Conservation (phyloP, 2,113 vertebrate species). For the Pangasianodon hypophthalmus region DNA sequence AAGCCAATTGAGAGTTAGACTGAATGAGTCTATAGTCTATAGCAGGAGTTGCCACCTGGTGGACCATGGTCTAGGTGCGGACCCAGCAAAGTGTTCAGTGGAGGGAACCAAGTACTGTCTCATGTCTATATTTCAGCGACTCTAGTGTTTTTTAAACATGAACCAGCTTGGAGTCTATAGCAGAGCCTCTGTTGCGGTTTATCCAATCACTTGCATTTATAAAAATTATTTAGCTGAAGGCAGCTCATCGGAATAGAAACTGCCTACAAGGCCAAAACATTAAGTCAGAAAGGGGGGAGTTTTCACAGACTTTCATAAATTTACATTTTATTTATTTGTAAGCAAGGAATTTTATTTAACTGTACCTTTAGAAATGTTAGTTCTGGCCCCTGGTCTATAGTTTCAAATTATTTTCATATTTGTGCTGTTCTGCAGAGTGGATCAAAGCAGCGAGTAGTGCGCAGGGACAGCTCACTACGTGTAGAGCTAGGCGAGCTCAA, state of each 20-base stretch:
- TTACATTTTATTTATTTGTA: neutral
- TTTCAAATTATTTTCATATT: neutral
- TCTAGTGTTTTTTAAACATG: neutral
- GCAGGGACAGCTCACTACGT: slow-evolving; percentile 66
- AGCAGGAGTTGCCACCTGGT: neutral
- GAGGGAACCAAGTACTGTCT: neutral
- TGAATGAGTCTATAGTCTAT: neutral
- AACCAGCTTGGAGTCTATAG: neutral
- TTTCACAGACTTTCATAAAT: neutral
- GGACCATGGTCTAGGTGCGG: neutral
- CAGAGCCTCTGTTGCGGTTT: neutral
- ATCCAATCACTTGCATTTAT: neutral
- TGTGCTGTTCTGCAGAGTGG: slow-evolving; percentile 60
- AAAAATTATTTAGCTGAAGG: neutral
- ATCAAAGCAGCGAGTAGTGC: slow-evolving; percentile 69
- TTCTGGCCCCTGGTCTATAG: neutral
- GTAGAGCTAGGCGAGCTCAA: slow-evolving; percentile 74
- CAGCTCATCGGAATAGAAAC: neutral
- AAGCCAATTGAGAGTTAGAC: too few species aligned
- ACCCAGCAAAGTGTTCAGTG: neutral
- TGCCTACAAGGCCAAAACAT: neutral
- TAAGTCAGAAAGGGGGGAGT: neutral
- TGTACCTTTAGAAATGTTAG: neutral
- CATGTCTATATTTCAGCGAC: neutral
- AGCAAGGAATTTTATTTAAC: neutral